Conservation (phyloP, 2,113 vertebrate species). For the Eulemur macaco region DNA sequence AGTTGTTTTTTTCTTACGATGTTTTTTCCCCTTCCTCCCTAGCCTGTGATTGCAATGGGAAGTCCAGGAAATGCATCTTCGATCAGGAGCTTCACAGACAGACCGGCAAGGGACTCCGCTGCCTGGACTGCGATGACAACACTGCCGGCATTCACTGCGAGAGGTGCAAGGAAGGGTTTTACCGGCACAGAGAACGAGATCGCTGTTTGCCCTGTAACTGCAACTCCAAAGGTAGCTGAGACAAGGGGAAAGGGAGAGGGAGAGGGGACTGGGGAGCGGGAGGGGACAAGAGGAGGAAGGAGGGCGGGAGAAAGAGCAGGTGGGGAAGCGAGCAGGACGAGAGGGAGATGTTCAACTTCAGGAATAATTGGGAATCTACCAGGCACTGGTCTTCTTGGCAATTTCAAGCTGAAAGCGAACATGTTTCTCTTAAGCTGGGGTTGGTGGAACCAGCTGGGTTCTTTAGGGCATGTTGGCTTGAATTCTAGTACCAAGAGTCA, state of each 20-base stretch:
- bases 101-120: conserved; percentile 86
- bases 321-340: neutral
- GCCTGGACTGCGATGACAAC: conserved; percentile 90
- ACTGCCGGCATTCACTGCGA: conserved; percentile 89
- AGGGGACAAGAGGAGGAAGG: fast-evolving
- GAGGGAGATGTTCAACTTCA: neutral
- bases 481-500: neutral
- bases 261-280: fast-evolving
- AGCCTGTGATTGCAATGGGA: conserved; percentile 89
- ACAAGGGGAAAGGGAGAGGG: fast-evolving
- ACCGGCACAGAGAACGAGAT: conserved; percentile 75
- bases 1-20: neutral
- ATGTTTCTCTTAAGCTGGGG: neutral
- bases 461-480: neutral
- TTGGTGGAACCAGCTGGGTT: neutral
- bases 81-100: conserved; percentile 82
- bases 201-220: conserved; percentile 90
- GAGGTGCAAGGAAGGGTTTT: conserved; percentile 89
- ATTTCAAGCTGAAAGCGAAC: neutral
- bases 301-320: neutral
- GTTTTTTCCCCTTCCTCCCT: neutral
- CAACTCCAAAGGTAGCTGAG: conserved; percentile 85
- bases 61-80: conserved; percentile 86
- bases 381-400: neutral
- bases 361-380: neutral